Evolutionary conservation across 2,888 invertebrate species (phyloP), one percentile per base, ranked within the genome.

Genomic region (Alviniconcha strummeri): DNA sequence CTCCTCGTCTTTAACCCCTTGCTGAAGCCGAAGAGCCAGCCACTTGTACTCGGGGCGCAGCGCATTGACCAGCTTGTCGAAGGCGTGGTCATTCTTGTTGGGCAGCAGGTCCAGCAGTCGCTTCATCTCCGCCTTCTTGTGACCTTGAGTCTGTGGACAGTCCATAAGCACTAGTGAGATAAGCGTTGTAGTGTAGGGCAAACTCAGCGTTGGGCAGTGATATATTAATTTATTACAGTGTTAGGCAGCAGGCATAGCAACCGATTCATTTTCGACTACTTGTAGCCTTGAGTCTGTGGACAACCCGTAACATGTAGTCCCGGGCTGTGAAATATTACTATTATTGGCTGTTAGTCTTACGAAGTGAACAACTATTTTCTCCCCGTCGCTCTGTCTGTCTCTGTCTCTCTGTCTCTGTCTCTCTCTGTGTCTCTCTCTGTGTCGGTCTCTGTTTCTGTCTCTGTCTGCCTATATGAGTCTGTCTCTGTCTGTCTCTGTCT

Each of bases 41-140:
- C 88, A 88, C 19, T 83, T 83, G 74, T 89, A 88, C 54, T 84
- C 82, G 52, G 85, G 86, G 15, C 87, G 85, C 0, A 89, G 86
- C 8, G 87, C 85, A 17, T 83, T 77, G 55, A 88, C 85, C 74
- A 89, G 86, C 71, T 80, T 84, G 78, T 87, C 87, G 76, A 88
- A 88, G 11, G 87, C 87, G n/a, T 57, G 64, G 69, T 84, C 83
- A 11, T 84, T 64, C 56, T 84, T 86, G n/a, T 17, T 79, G 15
- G 82, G 64, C 74, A 84, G 52, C 13, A 82, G 64, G 9, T 86
- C 84, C 80, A 85, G 64, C 71, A 84, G 36, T 74, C 17, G 76
- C 72, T 79, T 55, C 82, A 83, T 84, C 69, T 82, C 17, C 5
- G 81, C 83, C 71, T 83, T 84, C 19, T 84, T 83, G 55, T 81